Percentiles rank a stretch among this genome's conserved stretches.
Conservation (phyloP, 2,113 vertebrate species). For the Oryzias javanicus region DNA sequence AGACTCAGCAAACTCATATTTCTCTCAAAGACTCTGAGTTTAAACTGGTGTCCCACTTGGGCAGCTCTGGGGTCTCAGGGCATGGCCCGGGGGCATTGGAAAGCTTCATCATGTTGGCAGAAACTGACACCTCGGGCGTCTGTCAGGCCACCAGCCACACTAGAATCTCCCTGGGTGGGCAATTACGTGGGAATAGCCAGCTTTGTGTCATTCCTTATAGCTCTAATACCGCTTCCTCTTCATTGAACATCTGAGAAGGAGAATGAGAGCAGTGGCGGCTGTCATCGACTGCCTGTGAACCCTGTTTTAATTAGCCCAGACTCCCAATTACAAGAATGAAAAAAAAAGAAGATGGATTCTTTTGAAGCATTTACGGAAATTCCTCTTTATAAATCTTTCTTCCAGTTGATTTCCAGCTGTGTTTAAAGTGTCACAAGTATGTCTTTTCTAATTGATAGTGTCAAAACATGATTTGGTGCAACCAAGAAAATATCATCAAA, state of each 20-base stretch:
- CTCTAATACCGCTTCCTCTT: slow-evolving; percentile 63
- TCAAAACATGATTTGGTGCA: slow-evolving; percentile 36
- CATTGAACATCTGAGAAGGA: slow-evolving; percentile 57
- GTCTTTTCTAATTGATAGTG: slow-evolving; percentile 60
- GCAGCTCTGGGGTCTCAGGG: slow-evolving; percentile 46
- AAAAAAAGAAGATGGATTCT: slow-evolving; percentile 26
- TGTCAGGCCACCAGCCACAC: slow-evolving; percentile 64
- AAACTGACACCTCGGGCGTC: slow-evolving; percentile 68
- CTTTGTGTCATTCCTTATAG: slow-evolving; percentile 72
- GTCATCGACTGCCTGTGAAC: slow-evolving; percentile 53
- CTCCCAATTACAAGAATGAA: slow-evolving; percentile 44
- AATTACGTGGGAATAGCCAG: slow-evolving; percentile 75
- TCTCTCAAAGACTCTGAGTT: slow-evolving; percentile 68
- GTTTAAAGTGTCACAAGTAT: slow-evolving; percentile 55
- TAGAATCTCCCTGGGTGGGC: slow-evolving; percentile 75
- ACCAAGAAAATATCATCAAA: slow-evolving; percentile 54
- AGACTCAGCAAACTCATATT: slow-evolving; percentile 56
- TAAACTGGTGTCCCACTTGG: slow-evolving; percentile 66
- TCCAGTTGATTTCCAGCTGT: slow-evolving; percentile 39
- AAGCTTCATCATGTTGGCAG: slow-evolving; percentile 77
- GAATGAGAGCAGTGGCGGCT: slow-evolving; percentile 34
- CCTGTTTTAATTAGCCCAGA: slow-evolving; percentile 67
- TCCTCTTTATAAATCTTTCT: slow-evolving; percentile 17
- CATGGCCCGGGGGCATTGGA: slow-evolving; percentile 46
- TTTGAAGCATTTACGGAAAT: slow-evolving; percentile 20